A percentile compares a stretch with the other conserved stretches of the same genome.
phyloP scores from a whole-genome alignment of 2,113 vertebrate genomes.

The Onychostoma macrolepis region DNA sequence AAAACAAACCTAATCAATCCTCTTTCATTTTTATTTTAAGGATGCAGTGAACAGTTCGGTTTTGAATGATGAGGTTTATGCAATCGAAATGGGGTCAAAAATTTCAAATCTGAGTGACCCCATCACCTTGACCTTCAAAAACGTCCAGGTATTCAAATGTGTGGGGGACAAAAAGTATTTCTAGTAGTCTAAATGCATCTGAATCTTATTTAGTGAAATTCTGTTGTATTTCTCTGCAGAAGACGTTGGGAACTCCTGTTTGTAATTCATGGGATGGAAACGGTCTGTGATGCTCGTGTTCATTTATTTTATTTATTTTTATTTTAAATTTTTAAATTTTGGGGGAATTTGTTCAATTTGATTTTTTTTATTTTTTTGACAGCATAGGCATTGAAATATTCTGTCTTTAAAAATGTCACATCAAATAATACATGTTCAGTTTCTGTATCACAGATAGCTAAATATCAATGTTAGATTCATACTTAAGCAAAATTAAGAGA shows the following conservation, averaged over 20 bases:
- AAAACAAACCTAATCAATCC: neutral
- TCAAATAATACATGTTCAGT: neutral
- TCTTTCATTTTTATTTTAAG: constrained; percentile 50
- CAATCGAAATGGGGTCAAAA: constrained; percentile 64
- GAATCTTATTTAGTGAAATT: neutral
- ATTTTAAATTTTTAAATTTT: too few relatives aligned
- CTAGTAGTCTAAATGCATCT: neutral
- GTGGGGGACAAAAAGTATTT: neutral
- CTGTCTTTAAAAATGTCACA: neutral
- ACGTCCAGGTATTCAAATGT: constrained; percentile 53
- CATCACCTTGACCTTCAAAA: constrained; percentile 59
- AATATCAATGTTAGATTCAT: neutral
- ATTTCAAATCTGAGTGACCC: constrained; percentile 65
- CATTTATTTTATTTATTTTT: too few relatives aligned
- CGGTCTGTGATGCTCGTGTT: constrained; percentile 58
- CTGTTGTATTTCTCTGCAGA: constrained; percentile 1
- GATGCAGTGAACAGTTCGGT: constrained; percentile 60
- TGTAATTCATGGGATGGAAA: constrained; percentile 72
- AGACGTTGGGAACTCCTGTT: constrained; percentile 42
- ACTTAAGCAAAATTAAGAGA: neutral
- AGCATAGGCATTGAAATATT: neutral
- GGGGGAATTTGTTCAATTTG: too few relatives aligned
- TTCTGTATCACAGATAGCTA: neutral
- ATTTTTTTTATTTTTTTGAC: too few relatives aligned
- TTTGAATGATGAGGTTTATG: constrained; percentile 61